These are phyloP conservation scores for Phalacrocorax aristotelis DNA, from an alignment of 2,113 vertebrate species.

Conservation along the genomic window DNA sequence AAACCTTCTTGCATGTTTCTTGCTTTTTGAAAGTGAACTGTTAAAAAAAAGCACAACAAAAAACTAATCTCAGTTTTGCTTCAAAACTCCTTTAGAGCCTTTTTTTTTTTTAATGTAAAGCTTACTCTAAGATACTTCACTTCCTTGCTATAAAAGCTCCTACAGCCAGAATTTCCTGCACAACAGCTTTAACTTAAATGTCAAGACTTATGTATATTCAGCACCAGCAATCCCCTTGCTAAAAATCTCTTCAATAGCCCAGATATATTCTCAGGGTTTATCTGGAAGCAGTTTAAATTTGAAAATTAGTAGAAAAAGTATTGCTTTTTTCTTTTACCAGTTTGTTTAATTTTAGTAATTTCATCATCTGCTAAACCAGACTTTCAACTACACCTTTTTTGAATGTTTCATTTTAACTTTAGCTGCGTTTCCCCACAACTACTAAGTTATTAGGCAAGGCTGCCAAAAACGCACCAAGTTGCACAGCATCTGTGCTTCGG, in stretches of 20 bases:
- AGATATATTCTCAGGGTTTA: background rate
- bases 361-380: background rate
- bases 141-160: background rate
- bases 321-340: background rate
- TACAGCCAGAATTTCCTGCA: background rate
- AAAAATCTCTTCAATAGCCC: background rate
- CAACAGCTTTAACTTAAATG: background rate
- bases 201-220: background rate
- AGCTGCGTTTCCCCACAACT: rapidly evolving
- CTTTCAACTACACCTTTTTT: background rate
- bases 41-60: constrained; percentile 9
- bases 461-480: background rate
- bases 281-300: background rate
- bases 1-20: constrained; percentile 76
- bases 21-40: constrained; percentile 84
- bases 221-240: background rate
- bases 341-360: background rate
- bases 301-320: background rate
- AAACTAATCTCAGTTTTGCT: background rate
- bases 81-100: background rate
- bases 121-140: background rate
- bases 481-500: background rate
- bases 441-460: background rate
- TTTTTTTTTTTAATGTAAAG: background rate
- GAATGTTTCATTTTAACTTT: background rate